Percentiles rank a stretch among this genome's conserved stretches.
Conservation (phyloP, 1,140 invertebrate species). For the Drosophila saltans region DNA sequence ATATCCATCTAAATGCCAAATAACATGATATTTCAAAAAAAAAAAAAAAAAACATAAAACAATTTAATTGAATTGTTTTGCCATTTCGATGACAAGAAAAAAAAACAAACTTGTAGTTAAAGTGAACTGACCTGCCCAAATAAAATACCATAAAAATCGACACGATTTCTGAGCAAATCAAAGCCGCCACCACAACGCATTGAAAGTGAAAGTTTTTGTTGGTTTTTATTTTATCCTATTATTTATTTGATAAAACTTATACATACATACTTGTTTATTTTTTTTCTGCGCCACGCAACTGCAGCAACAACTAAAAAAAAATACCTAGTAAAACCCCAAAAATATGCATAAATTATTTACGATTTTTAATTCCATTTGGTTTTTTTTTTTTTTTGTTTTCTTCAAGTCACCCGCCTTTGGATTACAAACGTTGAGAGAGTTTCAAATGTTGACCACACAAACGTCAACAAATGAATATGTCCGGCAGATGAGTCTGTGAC, state of each 20-base stretch:
- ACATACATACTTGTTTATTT: conserved; percentile 26
- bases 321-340: conserved; percentile 32
- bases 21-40: neutral
- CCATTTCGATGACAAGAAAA: conserved; percentile 27
- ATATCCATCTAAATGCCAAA: neutral
- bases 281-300: conserved; percentile 14
- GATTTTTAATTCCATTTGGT: conserved; percentile 21
- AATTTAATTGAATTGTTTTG: conserved; percentile 36
- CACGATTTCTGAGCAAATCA: conserved; percentile 51
- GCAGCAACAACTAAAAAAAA: conserved; percentile 2
- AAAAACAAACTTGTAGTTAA: conserved; percentile 18
- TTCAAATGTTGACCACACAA: conserved; percentile 1
- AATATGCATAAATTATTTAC: conserved; percentile 64
- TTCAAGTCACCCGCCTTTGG: neutral
- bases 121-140: conserved; percentile 61
- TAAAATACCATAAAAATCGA: conserved; percentile 49
- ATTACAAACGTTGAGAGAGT: neutral
- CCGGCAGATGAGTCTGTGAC: conserved; percentile 14
- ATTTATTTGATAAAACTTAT: conserved; percentile 48
- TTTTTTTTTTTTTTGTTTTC: conserved; percentile 8
- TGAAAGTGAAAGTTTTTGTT: conserved; percentile 65
- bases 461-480: conserved; percentile 10
- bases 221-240: conserved; percentile 34
- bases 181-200: conserved; percentile 48
- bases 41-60: neutral